These are phyloP conservation scores for Mactra quadrangularis DNA, from an alignment of 1,140 invertebrate species.

Conservation along the genomic window DNA sequence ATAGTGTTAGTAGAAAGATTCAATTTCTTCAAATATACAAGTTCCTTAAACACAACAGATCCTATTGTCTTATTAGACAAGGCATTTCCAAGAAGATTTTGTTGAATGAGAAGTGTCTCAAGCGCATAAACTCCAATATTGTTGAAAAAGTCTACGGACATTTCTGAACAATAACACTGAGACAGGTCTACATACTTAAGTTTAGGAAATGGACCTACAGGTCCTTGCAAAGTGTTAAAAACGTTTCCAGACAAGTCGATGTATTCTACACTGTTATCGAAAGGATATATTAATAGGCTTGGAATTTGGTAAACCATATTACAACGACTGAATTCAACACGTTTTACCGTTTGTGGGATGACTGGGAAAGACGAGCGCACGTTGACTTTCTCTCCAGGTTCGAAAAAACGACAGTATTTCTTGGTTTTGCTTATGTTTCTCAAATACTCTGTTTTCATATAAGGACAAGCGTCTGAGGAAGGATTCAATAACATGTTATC, in stretches of 20 bases:
- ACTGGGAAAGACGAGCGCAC: not conserved
- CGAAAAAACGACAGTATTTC: not conserved
- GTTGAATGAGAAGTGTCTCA: no score
- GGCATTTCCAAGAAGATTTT: no score
- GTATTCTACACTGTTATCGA: not conserved
- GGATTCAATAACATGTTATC: not conserved
- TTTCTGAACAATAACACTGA: constrained; percentile 10
- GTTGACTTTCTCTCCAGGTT: not conserved
- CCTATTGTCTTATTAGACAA: no score
- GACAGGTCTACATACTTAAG: constrained; percentile 32
- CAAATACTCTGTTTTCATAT: not conserved
- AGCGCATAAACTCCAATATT: not conserved
- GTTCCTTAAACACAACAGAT: no score
- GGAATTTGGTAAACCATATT: not conserved
- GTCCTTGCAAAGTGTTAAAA: not conserved
- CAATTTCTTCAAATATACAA: no score
- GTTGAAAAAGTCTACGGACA: not conserved
- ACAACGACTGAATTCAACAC: not conserved
- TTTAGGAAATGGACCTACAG: constrained; percentile 1
- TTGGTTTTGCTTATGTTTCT: constrained; percentile 1
- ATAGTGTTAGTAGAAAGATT: no score
- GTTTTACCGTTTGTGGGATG: not conserved
- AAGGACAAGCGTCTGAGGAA: not conserved
- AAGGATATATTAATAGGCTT: not conserved
- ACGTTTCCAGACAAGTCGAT: constrained; percentile 1